These are phyloP conservation scores for Poeciliopsis presidionis DNA, from an alignment of 2,797 vertebrate species.

Conservation along the genomic window DNA sequence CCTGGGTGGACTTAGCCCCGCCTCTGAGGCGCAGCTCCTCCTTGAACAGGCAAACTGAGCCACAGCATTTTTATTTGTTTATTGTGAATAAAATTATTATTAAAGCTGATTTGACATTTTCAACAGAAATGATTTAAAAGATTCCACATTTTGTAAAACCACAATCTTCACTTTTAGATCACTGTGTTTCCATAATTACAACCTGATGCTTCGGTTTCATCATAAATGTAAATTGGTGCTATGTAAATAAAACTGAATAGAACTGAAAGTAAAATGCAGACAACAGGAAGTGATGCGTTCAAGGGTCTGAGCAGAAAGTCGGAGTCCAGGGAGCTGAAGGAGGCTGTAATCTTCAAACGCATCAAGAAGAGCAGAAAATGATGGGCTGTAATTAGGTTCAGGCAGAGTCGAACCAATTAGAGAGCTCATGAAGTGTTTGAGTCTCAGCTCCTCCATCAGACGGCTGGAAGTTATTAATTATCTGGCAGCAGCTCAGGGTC, in stretches of 20 bases:
- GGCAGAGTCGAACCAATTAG: constrained; percentile 69
- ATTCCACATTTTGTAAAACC: not conserved
- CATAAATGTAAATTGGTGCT: too few species aligned
- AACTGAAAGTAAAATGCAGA: too few species aligned
- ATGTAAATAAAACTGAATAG: too few species aligned
- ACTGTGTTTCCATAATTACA: not conserved
- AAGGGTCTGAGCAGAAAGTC: constrained; percentile 7
- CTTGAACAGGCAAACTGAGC: too few species aligned
- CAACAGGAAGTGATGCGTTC: not conserved
- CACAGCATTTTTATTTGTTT: not conserved
- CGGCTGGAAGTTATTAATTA: constrained; percentile 37
- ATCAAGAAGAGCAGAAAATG: constrained; percentile 49
- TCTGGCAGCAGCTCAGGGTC: constrained; percentile 43
- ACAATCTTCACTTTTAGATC: not conserved
- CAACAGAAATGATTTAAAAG: not conserved
- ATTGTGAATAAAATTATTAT: not conserved
- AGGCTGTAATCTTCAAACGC: constrained; percentile 35
- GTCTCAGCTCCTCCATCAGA: constrained; percentile 32
- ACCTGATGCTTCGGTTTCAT: not conserved
- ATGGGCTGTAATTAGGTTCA: constrained; percentile 65
- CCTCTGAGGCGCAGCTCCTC: too few species aligned
- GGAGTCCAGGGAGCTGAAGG: constrained; percentile 12
- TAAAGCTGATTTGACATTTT: not conserved
- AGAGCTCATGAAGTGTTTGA: constrained; percentile 48
- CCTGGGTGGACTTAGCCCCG: too few species aligned